These are phyloP conservation scores for Busseola fusca DNA, from an alignment of 2,888 invertebrate genomes.

Conservation along the genomic window DNA sequence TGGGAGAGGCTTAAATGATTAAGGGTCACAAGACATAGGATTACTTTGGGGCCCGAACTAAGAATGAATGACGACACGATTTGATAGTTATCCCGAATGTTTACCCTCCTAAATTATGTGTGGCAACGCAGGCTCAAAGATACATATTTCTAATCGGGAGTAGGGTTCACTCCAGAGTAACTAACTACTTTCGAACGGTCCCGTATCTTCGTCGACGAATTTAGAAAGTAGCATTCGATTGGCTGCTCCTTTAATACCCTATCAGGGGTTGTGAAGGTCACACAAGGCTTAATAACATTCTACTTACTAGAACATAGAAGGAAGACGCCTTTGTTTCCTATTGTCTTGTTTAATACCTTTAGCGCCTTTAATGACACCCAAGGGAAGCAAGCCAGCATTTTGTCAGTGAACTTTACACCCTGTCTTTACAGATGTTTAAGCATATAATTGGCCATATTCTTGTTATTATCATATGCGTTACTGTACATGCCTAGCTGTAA, in stretches of 20 bases:
- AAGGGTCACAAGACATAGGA: too few species aligned
- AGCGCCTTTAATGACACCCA: background rate
- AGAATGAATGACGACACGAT: too few species aligned
- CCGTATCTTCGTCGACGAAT: background rate
- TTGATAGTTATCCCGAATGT: too few species aligned
- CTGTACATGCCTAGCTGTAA: too few species aligned
- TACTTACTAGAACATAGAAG: background rate
- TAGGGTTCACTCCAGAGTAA: too few species aligned
- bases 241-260: background rate
- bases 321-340: background rate
- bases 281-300: background rate
- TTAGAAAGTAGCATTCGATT: background rate
- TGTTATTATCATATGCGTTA: background rate
- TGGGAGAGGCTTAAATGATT: background rate
- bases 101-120: too few species aligned
- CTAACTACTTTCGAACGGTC: background rate
- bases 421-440: background rate
- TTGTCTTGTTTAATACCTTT: background rate
- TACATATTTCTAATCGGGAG: too few species aligned
- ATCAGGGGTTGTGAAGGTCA: background rate
- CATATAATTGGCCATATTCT: background rate
- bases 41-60: too few species aligned
- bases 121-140: too few species aligned
- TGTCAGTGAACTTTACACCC: background rate
- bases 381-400: slow-evolving; percentile 4